Evolutionary conservation across 2,888 invertebrate species (phyloP), one percentile per base, ranked within the genome.

Genomic region (Hyles lineata): DNA sequence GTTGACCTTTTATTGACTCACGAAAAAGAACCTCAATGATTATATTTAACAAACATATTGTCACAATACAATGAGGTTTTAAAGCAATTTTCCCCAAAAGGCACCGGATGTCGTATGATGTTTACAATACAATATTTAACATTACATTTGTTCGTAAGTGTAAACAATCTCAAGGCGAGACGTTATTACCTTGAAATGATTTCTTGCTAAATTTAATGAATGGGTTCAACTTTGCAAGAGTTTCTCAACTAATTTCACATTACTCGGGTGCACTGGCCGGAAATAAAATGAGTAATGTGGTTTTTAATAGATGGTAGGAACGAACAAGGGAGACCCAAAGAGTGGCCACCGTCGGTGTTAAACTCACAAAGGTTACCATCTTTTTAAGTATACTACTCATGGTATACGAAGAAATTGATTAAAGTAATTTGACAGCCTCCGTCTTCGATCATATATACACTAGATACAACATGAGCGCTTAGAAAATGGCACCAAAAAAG

Each of bases 121-220:
- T 60, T 17, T 62, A 72, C 55, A 55, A 35, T 63, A 62, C 32
- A 63, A 72, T 72, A 55, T 72, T 67, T 67, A 58, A 67, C 35
- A 19, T 63, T 35, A 63, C 63, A 63, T 72, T 63, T 72, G 58
- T 72, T 43, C 63, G 35, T 72, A 29, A 58, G 58, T 72, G 32
- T 67, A 72, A 55, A 72, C 35, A 72, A 58, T 35, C 72, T 72
- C 35, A 62, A 25, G 23, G 63, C 32, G 35, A 43, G 43, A 6
- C 11, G 19, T 7, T 55, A 55, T 55, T 15, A 43, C 50, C 67
- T 67, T 67, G 67, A 50, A 63, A 11, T 50, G 21, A 67, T 67
- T 67, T 43, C 67, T 67, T n/a, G 43, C 43, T 43, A 67, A 43
- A 67, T 50, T 50, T 67, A 63, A 43, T 23, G 35, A 43, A 63